Percentiles rank a stretch among this genome's conserved stretches.
Conservation (phyloP, 1,140 invertebrate genomes). For the Teleogryllus occipitalis region DNA sequence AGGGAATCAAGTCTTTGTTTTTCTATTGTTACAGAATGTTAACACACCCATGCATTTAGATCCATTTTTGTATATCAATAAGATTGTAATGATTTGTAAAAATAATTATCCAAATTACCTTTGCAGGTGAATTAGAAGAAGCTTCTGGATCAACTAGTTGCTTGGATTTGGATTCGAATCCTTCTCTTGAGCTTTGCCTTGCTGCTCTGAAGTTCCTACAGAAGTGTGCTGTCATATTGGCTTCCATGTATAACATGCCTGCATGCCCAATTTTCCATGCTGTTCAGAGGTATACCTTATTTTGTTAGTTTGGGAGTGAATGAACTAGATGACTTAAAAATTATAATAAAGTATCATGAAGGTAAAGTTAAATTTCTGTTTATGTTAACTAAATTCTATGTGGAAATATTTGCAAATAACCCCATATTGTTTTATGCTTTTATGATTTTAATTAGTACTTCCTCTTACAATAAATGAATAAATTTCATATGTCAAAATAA, state of each 20-base stretch:
- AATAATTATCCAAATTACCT: background rate
- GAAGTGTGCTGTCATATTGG: constrained; percentile 75
- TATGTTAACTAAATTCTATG: background rate
- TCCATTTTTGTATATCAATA: too few species aligned
- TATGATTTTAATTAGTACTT: too few species aligned
- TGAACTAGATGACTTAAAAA: background rate
- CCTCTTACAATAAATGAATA: too few species aligned
- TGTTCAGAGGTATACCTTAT: constrained; percentile 50
- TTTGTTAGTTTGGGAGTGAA: background rate
- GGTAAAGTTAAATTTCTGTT: background rate
- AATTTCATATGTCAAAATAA: too few species aligned
- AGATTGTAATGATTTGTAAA: too few species aligned
- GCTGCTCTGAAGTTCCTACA: constrained; percentile 79
- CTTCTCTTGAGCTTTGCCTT: constrained; percentile 58
- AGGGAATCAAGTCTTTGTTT: too few species aligned
- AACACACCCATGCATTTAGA: too few species aligned
- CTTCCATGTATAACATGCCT: constrained; percentile 90
- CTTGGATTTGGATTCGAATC: constrained; percentile 23
- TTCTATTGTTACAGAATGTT: too few species aligned
- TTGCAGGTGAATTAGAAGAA: constrained; percentile 33
- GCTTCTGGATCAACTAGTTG: constrained; percentile 36
- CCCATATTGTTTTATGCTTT: too few species aligned
- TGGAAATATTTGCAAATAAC: background rate
- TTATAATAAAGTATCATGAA: background rate
- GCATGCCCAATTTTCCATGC: constrained; percentile 88